These are phyloP conservation scores for Enhydra lutris DNA, from an alignment of 2,113 vertebrate genomes.

Conservation along the genomic window DNA sequence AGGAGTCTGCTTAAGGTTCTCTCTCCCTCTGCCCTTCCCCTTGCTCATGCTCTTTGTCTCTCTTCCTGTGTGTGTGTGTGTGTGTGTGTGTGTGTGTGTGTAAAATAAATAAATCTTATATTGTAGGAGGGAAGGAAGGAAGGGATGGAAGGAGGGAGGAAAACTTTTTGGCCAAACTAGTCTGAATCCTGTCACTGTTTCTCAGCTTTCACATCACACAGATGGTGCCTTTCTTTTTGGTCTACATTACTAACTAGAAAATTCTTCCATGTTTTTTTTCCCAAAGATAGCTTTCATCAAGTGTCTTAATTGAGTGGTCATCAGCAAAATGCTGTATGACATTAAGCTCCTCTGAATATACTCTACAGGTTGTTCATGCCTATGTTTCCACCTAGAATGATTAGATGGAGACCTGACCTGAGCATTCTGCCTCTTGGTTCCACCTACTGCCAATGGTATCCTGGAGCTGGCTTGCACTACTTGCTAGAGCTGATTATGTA, in stretches of 20 bases:
- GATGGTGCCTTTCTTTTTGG: background rate
- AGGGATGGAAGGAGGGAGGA: background rate
- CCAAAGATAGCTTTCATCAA: background rate
- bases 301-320: background rate
- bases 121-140: background rate
- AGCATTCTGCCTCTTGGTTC: background rate
- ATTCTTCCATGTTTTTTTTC: background rate
- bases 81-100: no score
- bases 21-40: background rate
- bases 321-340: background rate
- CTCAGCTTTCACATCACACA: background rate
- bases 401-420: background rate
- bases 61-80: no score
- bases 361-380: background rate
- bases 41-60: no score
- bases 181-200: background rate
- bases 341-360: background rate
- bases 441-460: background rate
- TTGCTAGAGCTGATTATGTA: background rate
- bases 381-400: background rate
- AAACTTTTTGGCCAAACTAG: background rate
- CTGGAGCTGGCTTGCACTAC: background rate
- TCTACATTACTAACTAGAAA: background rate
- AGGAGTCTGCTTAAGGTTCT: background rate
- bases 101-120: no score